phyloP scores from a whole-genome alignment of 2,888 invertebrate species.

The Marasmarcha lunaedactyla region DNA sequence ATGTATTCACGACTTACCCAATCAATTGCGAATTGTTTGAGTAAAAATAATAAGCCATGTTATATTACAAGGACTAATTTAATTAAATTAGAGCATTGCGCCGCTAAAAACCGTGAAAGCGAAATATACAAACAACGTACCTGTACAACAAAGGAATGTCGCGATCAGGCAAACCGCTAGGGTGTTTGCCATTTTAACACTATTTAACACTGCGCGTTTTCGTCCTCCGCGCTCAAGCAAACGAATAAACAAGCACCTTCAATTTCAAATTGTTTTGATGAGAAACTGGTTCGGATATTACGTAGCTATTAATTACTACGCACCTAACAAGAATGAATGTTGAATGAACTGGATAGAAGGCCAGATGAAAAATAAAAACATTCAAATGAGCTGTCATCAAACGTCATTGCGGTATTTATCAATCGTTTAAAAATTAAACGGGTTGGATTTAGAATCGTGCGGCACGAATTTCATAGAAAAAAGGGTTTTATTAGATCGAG shows the following conservation, averaged over 20 bases:
- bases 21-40: conserved; percentile 6
- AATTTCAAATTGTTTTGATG: conserved; percentile 54
- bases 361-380: no score
- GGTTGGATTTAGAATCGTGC: no score
- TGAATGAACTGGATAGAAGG: no score
- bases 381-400: no score
- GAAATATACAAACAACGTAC: conserved; percentile 29
- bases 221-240: conserved; percentile 24
- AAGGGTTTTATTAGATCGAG: no score
- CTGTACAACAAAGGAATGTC: conserved; percentile 43
- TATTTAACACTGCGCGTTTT: conserved; percentile 27
- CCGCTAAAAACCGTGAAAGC: conserved; percentile 11
- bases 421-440: no score
- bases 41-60: not conserved
- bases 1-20: conserved; percentile 1
- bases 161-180: conserved; percentile 50
- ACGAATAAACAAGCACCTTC: conserved; percentile 37
- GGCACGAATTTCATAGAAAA: no score
- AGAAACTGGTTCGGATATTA: conserved; percentile 27
- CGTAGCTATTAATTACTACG: conserved; percentile 34
- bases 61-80: conserved; percentile 22
- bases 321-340: conserved; percentile 19
- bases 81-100: conserved; percentile 12
- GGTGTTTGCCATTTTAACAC: conserved; percentile 50
- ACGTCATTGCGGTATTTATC: no score